Evolutionary conservation across 2,113 vertebrate genomes (phyloP), one percentile per base, ranked within the genome.

Genomic region (Pundamilia nyererei): DNA sequence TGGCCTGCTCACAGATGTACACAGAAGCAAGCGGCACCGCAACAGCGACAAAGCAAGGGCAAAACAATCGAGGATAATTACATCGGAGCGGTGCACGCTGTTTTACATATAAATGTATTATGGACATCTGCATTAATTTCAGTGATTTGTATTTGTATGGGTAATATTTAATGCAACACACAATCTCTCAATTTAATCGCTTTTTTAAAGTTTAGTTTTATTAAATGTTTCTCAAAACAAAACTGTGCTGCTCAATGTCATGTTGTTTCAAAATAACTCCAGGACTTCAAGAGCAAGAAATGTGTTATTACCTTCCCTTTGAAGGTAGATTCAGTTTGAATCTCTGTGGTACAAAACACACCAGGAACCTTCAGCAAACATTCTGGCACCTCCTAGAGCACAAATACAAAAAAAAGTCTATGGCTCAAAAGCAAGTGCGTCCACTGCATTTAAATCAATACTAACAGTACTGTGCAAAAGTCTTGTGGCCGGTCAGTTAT

Each of bases 331-430:
- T 98, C 91, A 6, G 95, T 88, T 54, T 97, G 97, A 35, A 97
- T 96, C 75, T 98, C 97, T 3, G 97, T 97, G 90, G 94, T 91
- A 85, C 97, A 97, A 29, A 85, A 93, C 65, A 99, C 96, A 86
- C 98, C 97, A 88, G 97, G 97, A 72, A 99, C 94, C 84, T 96
- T 89, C 95, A 97, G 58, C 86, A 96, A 88, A 86, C 91, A 86
- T 21, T 24, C 82, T 15, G 90, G 88, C 24, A 95, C 80, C 80
- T 95, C 93, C 95, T 96, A 42, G 51, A 89, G 83, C 75, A 91
- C 60, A 75, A 33, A 86, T 15, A 53, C 38, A 31, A 12, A 79
- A 40, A 40, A 79, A 1, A 6, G 80, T 89, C 5, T n/a, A 3
- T 55, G 58, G 21, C 17, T n/a, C 9, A 33, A 31, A 58, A 75